Conservation (phyloP, 2,888 invertebrate species). For the Agriopis marginaria region DNA sequence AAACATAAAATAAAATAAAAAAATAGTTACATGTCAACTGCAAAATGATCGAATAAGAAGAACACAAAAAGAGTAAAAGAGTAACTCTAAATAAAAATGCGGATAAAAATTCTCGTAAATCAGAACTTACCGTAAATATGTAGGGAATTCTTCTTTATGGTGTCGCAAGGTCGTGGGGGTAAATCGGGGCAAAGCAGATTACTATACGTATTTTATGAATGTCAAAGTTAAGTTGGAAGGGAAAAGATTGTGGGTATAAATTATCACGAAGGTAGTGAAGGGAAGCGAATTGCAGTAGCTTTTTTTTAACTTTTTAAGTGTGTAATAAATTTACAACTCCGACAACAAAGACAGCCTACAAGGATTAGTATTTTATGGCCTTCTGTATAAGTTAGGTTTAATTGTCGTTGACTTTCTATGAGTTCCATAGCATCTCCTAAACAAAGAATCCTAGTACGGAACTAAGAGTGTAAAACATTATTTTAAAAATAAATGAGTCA, state of each 20-base stretch:
- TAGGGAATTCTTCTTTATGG: slow-evolving; percentile 47
- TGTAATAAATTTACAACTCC: no score
- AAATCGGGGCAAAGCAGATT: slow-evolving; percentile 39
- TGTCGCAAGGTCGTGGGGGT: slow-evolving; percentile 45
- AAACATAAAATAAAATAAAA: no score
- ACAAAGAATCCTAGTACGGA: no score
- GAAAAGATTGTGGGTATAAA: slow-evolving; percentile 49
- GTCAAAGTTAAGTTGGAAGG: slow-evolving; percentile 51
- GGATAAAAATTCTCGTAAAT: slow-evolving; percentile 37
- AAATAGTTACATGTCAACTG: slow-evolving; percentile 24
- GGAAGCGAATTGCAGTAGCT: slow-evolving; percentile 21
- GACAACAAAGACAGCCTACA: no score
- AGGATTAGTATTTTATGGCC: no score
- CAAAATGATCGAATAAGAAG: slow-evolving; percentile 23
- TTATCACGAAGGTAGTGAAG: slow-evolving; percentile 42
- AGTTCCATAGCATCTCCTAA: no score
- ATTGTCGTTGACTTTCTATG: no score
- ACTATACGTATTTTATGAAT: slow-evolving; percentile 48
- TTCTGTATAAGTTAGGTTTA: no score
- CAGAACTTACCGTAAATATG: slow-evolving; percentile 47
- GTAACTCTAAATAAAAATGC: slow-evolving; percentile 37
- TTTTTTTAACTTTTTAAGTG: not conserved
- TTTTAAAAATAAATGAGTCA: no score
- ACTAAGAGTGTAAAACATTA: no score
- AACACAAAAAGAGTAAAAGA: slow-evolving; percentile 10